A percentile compares a stretch with the other conserved stretches of the same genome.
Conservation (phyloP, 2,113 vertebrate genomes). For the Petroica traversi region DNA sequence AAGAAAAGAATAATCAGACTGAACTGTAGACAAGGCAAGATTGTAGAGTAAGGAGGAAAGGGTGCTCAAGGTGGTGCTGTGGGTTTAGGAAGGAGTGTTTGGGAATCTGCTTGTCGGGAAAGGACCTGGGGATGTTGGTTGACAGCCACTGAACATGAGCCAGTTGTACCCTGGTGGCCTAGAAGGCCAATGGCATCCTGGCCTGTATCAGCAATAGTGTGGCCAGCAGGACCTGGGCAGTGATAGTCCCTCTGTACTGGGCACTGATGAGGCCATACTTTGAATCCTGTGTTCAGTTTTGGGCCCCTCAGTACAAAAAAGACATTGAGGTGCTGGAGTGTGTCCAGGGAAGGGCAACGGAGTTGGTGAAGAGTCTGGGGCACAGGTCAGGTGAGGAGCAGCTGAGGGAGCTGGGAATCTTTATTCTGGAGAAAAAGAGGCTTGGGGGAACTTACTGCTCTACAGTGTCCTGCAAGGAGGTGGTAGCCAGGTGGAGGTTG, state of each 20-base stretch:
- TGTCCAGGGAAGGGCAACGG: not conserved
- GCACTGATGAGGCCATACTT: not conserved
- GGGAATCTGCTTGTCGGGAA: not conserved
- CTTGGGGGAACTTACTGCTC: not conserved
- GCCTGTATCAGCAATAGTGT: not conserved
- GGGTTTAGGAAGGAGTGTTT: not conserved
- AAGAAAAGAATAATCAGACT: not conserved
- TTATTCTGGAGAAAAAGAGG: not conserved
- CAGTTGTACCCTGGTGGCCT: not conserved
- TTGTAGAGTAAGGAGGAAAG: not conserved
- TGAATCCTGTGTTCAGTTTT: not conserved
- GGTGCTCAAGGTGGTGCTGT: not conserved
- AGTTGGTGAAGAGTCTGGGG: not conserved
- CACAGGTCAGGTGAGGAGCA: not conserved
- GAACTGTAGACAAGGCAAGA: not conserved
- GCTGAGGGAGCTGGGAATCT: not conserved
- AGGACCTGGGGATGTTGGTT: not conserved
- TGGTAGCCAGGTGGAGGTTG: not conserved
- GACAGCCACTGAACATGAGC: not conserved
- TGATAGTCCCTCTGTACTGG: not conserved
- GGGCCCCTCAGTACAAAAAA: not conserved
- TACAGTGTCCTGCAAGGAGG: rapidly evolving
- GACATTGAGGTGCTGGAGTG: not conserved
- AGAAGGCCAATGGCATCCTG: not conserved
- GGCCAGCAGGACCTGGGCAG: rapidly evolving